Conservation (phyloP, 2,113 vertebrate genomes). For the Macroglossus sobrinus region DNA sequence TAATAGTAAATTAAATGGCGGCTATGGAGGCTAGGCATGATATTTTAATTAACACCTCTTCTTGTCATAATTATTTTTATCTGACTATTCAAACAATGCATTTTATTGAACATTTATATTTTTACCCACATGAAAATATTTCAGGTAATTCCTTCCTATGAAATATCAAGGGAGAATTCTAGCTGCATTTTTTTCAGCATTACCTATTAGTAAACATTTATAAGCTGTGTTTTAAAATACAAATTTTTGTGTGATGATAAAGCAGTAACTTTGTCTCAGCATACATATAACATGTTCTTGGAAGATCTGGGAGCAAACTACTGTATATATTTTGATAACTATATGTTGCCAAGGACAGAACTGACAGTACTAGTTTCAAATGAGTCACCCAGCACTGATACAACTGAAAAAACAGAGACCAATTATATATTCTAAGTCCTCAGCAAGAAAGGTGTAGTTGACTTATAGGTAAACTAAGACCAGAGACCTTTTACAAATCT, state of each 20-base stretch:
- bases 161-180: slow-evolving; percentile 18
- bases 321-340: neutral
- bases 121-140: slow-evolving; percentile 34
- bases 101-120: slow-evolving; percentile 54
- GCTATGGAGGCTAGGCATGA: neutral
- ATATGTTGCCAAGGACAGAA: neutral
- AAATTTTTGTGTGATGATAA: neutral
- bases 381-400: neutral
- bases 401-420: neutral
- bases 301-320: neutral
- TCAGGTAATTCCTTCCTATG: slow-evolving; percentile 8
- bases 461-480: neutral
- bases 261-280: neutral
- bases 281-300: neutral
- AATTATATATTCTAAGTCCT: neutral
- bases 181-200: neutral
- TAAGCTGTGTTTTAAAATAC: neutral
- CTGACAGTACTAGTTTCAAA: neutral
- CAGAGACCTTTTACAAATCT: slow-evolving; percentile 33
- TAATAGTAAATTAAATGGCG: slow-evolving; percentile 74
- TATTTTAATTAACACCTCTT: slow-evolving; percentile 67
- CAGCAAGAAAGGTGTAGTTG: neutral
- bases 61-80: slow-evolving; percentile 61
- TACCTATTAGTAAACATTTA: neutral
- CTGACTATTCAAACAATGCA: slow-evolving; percentile 23